Percentiles rank a stretch among this genome's conserved stretches.
These are phyloP conservation scores for Nycticryphes semicollaris DNA, from an alignment of 2,113 vertebrate species.

Conservation along the genomic window DNA sequence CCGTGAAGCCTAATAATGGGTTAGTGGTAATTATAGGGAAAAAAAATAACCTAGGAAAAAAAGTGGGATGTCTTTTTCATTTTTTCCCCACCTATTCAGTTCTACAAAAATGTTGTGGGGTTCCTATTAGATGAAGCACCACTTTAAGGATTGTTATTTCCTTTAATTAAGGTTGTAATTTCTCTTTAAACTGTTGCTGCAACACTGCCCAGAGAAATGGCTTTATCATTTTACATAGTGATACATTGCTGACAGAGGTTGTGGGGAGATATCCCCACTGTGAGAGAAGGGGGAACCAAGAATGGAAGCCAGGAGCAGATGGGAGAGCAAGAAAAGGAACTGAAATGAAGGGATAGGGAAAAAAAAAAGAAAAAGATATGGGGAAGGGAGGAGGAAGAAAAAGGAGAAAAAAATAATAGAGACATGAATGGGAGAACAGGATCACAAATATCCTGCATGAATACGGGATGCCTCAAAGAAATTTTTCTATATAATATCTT, in stretches of 20 bases:
- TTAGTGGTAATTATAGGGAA: slow-evolving; percentile 68
- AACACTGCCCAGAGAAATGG: background rate
- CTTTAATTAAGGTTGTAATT: background rate
- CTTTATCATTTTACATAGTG: background rate
- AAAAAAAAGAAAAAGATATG: background rate
- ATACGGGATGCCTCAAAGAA: background rate
- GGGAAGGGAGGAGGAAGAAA: background rate
- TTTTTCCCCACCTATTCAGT: background rate
- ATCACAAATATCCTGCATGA: background rate
- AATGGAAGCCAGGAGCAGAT: background rate
- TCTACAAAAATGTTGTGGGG: background rate
- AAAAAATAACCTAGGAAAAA: background rate
- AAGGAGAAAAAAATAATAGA: background rate
- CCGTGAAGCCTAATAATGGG: slow-evolving; percentile 68
- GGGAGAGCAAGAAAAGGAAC: background rate
- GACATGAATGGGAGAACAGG: background rate
- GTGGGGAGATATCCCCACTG: background rate
- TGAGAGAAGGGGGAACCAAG: background rate
- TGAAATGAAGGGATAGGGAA: background rate
- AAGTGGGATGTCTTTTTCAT: background rate
- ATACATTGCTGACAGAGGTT: background rate
- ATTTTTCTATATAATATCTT: background rate
- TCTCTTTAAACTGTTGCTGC: background rate
- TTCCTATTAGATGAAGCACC: background rate
- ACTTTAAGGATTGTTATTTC: background rate